A percentile compares a stretch with the other conserved stretches of the same genome.
Conservation (phyloP, 2,113 vertebrate species). For the Notarius quadriscutis region DNA sequence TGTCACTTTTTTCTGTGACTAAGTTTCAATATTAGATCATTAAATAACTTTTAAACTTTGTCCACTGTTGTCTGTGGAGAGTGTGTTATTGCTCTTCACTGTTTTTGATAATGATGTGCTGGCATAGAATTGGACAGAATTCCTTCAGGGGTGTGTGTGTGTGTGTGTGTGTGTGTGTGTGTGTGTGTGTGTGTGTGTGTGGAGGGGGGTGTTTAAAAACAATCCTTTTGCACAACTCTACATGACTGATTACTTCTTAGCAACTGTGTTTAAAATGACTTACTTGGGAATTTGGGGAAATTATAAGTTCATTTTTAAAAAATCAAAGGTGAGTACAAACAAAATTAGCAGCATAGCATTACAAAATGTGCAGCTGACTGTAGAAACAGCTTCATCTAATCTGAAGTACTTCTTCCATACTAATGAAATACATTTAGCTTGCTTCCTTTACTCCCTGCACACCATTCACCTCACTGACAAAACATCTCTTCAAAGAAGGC, state of each 20-base stretch:
- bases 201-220: background rate
- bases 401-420: background rate
- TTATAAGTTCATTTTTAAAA: background rate
- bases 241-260: background rate
- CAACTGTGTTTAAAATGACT: background rate
- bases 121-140: background rate
- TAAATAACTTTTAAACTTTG: background rate
- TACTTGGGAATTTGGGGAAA: background rate
- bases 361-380: background rate
- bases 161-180: too few relatives aligned
- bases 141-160: background rate
- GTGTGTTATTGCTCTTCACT: background rate
- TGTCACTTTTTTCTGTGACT: background rate
- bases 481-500: background rate
- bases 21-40: background rate
- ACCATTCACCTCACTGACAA: background rate
- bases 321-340: background rate
- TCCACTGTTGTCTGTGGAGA: background rate
- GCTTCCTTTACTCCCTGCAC: background rate
- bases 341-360: background rate
- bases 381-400: background rate
- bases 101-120: background rate
- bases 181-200: too few relatives aligned
- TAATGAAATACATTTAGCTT: background rate
- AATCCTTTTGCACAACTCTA: background rate